Evolutionary conservation across 2,888 invertebrate species (phyloP).

Genomic region (Hylaea fasciaria): DNA sequence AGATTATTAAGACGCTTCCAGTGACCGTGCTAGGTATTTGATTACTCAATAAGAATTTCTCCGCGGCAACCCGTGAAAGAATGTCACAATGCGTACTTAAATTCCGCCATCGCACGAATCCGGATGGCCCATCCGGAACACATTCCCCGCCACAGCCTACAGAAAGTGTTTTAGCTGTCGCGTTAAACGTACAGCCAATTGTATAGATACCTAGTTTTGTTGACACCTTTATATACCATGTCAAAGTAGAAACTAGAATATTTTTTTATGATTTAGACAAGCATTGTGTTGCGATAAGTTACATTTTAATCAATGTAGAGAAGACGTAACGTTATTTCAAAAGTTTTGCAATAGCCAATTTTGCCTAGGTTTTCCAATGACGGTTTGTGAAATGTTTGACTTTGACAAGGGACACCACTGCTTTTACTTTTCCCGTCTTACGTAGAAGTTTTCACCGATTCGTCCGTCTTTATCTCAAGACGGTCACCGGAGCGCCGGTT

Average conservation of each 20-base stretch:
- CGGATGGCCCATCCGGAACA: conserved; percentile 35
- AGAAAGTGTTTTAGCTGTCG: conserved; percentile 77
- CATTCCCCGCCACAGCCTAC: conserved; percentile 46
- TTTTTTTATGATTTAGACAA: too few species aligned
- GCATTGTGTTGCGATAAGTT: too few species aligned
- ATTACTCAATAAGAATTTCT: conserved; percentile 11
- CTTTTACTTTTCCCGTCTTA: conserved; percentile 71
- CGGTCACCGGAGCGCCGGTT: conserved; percentile 69
- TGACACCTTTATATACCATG: not conserved
- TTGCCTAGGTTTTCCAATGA: too few species aligned
- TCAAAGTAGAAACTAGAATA: too few species aligned
- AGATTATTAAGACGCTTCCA: too few species aligned
- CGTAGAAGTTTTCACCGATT: conserved; percentile 71
- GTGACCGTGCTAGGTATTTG: not conserved
- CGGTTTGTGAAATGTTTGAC: not conserved
- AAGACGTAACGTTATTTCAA: too few species aligned
- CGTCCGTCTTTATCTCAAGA: conserved; percentile 68
- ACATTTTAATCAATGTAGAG: too few species aligned
- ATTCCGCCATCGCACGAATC: conserved; percentile 39
- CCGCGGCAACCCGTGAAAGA: conserved; percentile 2
- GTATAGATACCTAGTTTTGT: not conserved
- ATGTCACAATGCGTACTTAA: conserved; percentile 16
- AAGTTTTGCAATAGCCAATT: too few species aligned
- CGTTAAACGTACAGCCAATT: conserved; percentile 8
- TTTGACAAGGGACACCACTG: conserved; percentile 39